These are phyloP conservation scores for Stenodema calcarata DNA, from an alignment of 2,888 invertebrate species.

Conservation along the genomic window DNA sequence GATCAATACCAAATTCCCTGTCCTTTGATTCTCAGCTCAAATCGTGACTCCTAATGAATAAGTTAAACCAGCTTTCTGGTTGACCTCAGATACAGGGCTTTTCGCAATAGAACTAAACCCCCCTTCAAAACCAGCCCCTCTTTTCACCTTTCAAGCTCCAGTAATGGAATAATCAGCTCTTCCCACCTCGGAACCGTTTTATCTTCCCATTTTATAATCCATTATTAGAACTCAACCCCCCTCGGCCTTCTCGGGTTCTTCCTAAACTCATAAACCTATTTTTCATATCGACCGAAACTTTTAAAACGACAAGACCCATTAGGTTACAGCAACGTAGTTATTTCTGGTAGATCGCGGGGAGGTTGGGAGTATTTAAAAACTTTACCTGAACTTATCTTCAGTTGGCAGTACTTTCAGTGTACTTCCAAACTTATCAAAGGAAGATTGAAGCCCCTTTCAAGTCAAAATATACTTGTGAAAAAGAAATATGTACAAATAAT, in stretches of 20 bases:
- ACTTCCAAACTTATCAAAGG: too few species aligned
- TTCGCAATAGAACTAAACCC: neutral
- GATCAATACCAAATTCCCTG: too few species aligned
- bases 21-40: too few species aligned
- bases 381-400: neutral
- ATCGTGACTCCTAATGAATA: too few species aligned
- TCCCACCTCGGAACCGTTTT: neutral
- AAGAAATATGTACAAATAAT: too few species aligned
- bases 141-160: neutral
- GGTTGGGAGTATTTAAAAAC: neutral
- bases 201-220: conserved; percentile 24
- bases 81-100: neutral
- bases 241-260: conserved; percentile 1
- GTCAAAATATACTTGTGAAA: too few species aligned
- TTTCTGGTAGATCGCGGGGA: neutral
- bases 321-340: neutral
- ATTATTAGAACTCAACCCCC: conserved; percentile 20
- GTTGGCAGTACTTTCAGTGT: too few species aligned
- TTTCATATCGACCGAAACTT: neutral
- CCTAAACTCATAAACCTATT: conserved; percentile 1
- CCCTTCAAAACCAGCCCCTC: neutral
- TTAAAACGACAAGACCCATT: neutral
- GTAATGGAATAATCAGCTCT: conserved; percentile 34
- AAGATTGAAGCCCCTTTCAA: too few species aligned
- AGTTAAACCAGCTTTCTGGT: neutral